Base-by-base conservation (phyloP, 2,113 vertebrate species). In the Serinus canaria region DNA sequence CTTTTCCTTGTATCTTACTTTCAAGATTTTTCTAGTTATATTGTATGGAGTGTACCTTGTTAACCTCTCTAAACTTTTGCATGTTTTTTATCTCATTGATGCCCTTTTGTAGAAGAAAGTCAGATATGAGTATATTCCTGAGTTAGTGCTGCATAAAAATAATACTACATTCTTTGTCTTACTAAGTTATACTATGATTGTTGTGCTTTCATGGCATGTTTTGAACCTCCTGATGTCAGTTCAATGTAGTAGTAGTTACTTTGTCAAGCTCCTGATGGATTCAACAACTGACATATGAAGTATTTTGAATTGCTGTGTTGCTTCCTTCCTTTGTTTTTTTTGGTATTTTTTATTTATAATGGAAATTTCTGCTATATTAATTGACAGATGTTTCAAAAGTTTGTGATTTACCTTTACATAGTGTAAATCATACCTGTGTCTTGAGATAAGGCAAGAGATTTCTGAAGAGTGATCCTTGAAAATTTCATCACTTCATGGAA, bases 271-370 rank as follows among this genome's bases (percentile, higher is more conserved):
- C 60, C 77, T 73, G 41, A 47, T 46, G 23, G 13, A 21, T 68
- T 46, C 52, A 68, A 43, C 3, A n/a, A 9, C 17, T 41, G 13
- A 4, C 2, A 10, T 33, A 47, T 9, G 8, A n/a, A 55, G 2
- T 20, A 10, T 19, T 94, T 86, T 50, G 43, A 81, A 37, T 49
- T 55, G 10, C 7, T 30, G 13, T 1, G 0, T 55, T 21, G 17
- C 5, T 25, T 28, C 10, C 13, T 50, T 28, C 5, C 2, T 37
- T 31, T n/a, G 59, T 28, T 20, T 4, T 30, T 22, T 3, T 0
- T 44, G 7, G 13, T n/a, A 33, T 76, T 55, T 8, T 69, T 28
- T 25, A 28, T 70, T n/a, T 47, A 13, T 11, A 52, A 13, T 2
- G 27, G 53, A 85, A 30, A 46, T 82, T 59, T 64, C 33, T 43